Base-by-base conservation (phyloP, 1,140 invertebrate genomes). In the Bombus difficillimus region DNA sequence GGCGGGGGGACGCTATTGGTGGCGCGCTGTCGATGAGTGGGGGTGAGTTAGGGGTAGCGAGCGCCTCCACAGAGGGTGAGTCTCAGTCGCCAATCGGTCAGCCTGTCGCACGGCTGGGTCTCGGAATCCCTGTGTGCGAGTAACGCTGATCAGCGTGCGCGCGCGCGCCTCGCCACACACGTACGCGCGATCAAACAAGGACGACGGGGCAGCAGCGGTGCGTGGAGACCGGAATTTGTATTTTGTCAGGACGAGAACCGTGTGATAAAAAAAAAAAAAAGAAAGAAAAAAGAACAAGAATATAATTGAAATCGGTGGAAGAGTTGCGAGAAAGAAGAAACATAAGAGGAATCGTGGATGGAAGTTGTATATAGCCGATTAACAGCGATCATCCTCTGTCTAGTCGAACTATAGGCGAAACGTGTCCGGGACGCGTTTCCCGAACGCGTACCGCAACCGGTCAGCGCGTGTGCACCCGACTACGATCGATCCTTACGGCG, bases 51-150 rank as follows among this genome's bases (percentile, higher is more conserved):
- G 85, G 90, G 89, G 90, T 92, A 93, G 93, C 92, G 91, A 93
- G 92, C 93, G 93, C 93, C 92, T 89, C 92, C 90, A 86, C 88
- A 87, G 87, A 90, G 90, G 92, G 91, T 90, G 83, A 90, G 89
- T 90, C 62, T 90, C 93, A 94, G 93, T 94, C 91, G 84, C 89
- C 87, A 93, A 92, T 93, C 92, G 92, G 93, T 93, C 90, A 93
- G 91, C 90, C 92, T 92, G 83, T 87, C 86, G 89, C 91, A 89
- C 92, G 93, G 92, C 73, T 89, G 90, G 84, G 41, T 90, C 47
- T 83, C 79, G 83, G 43, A 37, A 69, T 73, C 28, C 68, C 13
- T 82, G 39, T 73, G 62, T 74, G 66, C 74, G 68, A 25, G 15
- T 78, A 77, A 37, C n/a, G 69, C 22, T 53, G 75, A 79, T 79